These are phyloP conservation scores for Euglossa dilemma DNA, from an alignment of 1,140 invertebrate species.

Conservation along the genomic window DNA sequence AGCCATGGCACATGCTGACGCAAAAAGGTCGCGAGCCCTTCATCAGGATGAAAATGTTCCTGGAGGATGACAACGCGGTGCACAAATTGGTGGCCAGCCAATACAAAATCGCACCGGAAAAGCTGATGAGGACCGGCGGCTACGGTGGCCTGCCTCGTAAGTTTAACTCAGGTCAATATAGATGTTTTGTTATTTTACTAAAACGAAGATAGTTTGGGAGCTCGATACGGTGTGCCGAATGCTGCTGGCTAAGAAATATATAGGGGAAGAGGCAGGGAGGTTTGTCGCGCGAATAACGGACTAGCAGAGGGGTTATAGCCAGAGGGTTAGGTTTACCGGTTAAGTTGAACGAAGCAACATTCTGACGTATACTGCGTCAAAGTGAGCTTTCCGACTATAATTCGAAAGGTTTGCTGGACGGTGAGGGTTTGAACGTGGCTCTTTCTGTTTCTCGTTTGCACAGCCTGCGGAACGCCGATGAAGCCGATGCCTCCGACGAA, in stretches of 20 bases:
- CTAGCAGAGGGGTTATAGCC: no score
- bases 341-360: slow-evolving; percentile 29
- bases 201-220: slow-evolving; percentile 72
- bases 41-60: slow-evolving; percentile 99
- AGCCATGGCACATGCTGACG: slow-evolving; percentile 98
- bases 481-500: slow-evolving; percentile 91
- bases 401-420: background rate
- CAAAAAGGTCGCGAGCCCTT: slow-evolving; percentile 98
- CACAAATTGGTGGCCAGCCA: slow-evolving; percentile 98
- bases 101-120: slow-evolving; percentile 98
- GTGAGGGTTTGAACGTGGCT: slow-evolving; percentile 18
- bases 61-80: slow-evolving; percentile 98
- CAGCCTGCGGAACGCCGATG: slow-evolving; percentile 88
- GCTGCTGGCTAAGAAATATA: slow-evolving; percentile 4
- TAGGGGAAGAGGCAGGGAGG: no score
- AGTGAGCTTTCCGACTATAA: slow-evolving; percentile 77
- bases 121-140: slow-evolving; percentile 96
- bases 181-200: slow-evolving; percentile 82
- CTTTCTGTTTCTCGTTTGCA: slow-evolving; percentile 67
- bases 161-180: slow-evolving; percentile 84
- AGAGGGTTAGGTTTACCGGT: background rate
- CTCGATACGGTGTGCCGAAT: slow-evolving; percentile 58
- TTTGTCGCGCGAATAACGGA: no score
- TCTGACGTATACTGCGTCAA: slow-evolving; percentile 28
- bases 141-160: slow-evolving; percentile 93